Evolutionary conservation across 2,888 invertebrate species (phyloP), one percentile per base, ranked within the genome.

Genomic region (Melieria picta): DNA sequence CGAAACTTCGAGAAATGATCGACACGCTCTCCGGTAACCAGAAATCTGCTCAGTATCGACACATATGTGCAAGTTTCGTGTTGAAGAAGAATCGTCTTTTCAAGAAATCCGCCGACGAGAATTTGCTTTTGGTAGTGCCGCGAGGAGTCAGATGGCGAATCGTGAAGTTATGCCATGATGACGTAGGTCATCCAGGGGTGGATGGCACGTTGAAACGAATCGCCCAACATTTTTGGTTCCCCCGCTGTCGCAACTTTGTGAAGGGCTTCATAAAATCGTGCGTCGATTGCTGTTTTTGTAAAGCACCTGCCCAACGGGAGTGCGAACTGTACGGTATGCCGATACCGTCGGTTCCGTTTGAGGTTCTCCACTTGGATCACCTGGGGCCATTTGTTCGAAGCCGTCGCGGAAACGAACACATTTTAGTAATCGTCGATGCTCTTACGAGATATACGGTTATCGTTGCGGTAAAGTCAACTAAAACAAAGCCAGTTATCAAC

Each of bases 371-470:
- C 66, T 72, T 77, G 56, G 76, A 77, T 66, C 77, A 77, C 16
- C 30, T 78, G 30, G 77, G 78, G 3, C 78, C 77, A 7, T 80
- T 79, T 58, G 69, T 73, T 1, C 74, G 64, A 57, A 75, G 74
- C 30, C 52, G 63, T 7, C 70, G 65, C 10, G 67, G 73, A 4
- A 73, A 72, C 45, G 63, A 65, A 43, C 60, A 75, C 47, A 58
- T 75, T 5, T 61, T 74, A 1, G 73, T 71, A 13, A 65, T 56
- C 68, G 75, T 72, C 2, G 77, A 77, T 55, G 63, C 74, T 3
- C 13, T 74, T 4, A 75, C 73, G 7, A 64, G 76, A 42, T 76
- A 76, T 56, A 9, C 64, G 3, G 57, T 75, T 0, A 56, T 73
- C 3, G 62, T 61, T 10, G 55, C 77, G 5, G 73, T 74, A 0